phyloP scores from a whole-genome alignment of 2,888 invertebrate species.

The Drosophila mulleri region DNA sequence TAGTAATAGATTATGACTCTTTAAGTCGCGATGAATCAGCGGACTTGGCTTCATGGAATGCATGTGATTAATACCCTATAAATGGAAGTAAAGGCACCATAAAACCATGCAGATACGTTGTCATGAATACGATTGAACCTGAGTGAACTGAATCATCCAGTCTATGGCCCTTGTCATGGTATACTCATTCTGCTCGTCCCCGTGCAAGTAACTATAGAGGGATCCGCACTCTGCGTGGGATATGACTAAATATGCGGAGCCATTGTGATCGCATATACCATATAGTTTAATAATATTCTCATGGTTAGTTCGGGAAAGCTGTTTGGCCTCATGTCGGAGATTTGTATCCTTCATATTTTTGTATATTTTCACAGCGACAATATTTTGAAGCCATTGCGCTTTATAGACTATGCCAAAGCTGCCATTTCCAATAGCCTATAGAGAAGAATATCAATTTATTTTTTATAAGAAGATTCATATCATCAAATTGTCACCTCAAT shows the following conservation, averaged over 20 bases:
- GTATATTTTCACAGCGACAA: conserved; percentile 7
- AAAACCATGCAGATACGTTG: not conserved
- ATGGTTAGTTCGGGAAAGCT: not conserved
- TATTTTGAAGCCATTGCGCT: not conserved
- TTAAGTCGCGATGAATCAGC: conserved; percentile 34
- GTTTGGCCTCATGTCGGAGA: conserved; percentile 1
- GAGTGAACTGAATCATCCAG: conserved; percentile 21
- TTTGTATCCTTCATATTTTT: not conserved
- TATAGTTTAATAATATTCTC: conserved; percentile 11
- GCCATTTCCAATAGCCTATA: not conserved
- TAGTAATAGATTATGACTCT: conserved; percentile 24
- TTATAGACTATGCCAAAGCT: not conserved
- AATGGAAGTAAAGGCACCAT: not conserved
- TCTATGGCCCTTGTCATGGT: not conserved
- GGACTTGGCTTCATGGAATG: conserved; percentile 6
- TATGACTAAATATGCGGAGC: not conserved
- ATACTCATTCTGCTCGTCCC: not conserved
- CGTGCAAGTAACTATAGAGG: conserved; percentile 16
- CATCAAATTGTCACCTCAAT: not conserved
- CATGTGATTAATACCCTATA: conserved; percentile 25
- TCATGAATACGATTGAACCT: not conserved
- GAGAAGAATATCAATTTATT: too few species aligned
- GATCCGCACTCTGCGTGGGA: conserved; percentile 3
- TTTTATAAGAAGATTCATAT: too few species aligned
- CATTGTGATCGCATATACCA: not conserved